Evolutionary conservation across 2,113 vertebrate genomes (phyloP).

Genomic region (Pterocles burchelli): DNA sequence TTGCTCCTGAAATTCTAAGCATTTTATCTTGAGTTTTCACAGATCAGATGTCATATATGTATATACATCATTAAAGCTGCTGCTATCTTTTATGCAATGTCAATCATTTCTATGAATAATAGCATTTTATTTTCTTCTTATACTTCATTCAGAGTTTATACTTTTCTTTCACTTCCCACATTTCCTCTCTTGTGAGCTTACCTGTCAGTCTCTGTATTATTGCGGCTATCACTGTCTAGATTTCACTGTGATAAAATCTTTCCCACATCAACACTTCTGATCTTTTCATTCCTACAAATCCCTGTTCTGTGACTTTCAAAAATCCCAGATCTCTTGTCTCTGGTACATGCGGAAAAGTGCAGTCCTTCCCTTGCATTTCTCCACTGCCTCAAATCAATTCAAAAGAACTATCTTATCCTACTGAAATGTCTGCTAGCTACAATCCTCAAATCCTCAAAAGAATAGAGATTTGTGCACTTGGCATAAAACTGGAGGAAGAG

Average conservation of each 20-base stretch:
- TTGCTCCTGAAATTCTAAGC: neutral
- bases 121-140: neutral
- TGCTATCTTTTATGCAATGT: neutral
- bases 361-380: neutral
- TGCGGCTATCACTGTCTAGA: neutral
- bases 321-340: neutral
- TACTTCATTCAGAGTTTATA: neutral
- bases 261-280: neutral
- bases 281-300: neutral
- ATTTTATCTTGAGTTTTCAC: neutral
- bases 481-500: neutral
- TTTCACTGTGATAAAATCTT: neutral
- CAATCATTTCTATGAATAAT: neutral
- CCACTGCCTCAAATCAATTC: neutral
- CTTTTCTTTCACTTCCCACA: neutral
- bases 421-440: neutral
- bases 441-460: neutral
- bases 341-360: neutral
- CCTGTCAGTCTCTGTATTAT: neutral
- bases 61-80: neutral
- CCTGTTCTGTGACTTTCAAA: neutral
- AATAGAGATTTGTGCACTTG: neutral
- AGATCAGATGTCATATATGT: neutral
- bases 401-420: neutral
- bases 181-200: neutral